Percentiles rank a stretch among this genome's conserved stretches.
phyloP scores from a whole-genome alignment of 2,888 invertebrate genomes.

The Nasonia oneida region DNA sequence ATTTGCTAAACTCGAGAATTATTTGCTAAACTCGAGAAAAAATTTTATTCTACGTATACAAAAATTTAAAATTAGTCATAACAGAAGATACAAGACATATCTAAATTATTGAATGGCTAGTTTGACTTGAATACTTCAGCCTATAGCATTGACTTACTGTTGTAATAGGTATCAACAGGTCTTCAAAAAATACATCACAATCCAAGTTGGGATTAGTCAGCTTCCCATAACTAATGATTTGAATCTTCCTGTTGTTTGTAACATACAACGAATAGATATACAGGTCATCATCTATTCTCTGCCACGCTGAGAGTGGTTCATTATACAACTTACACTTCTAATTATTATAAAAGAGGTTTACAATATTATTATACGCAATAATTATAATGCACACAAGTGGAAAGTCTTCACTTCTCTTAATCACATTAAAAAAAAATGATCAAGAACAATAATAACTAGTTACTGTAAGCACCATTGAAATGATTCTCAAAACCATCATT shows the following conservation, averaged over 20 bases:
- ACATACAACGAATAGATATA: constrained; percentile 86
- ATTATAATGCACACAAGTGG: no score
- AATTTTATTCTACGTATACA: constrained; percentile 9
- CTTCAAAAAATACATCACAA: constrained; percentile 86
- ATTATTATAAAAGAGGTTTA: no score
- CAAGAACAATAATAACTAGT: no score
- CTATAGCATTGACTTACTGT: constrained; percentile 50
- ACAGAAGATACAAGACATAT: constrained; percentile 1
- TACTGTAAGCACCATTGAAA: no score
- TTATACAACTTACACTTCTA: constrained; percentile 71
- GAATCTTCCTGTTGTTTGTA: constrained; percentile 81
- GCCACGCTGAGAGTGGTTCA: constrained; percentile 84
- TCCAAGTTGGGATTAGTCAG: constrained; percentile 82
- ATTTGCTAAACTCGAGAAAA: constrained; percentile 9
- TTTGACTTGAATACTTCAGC: no score
- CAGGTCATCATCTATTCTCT: constrained; percentile 83
- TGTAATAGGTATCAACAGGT: constrained; percentile 81
- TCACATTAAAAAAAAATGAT: no score
- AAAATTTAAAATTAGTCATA: constrained; percentile 29
- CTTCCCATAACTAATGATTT: constrained; percentile 84
- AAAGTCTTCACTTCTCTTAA: no score
- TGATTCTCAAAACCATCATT: no score
- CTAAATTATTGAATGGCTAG: not conserved
- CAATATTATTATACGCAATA: no score
- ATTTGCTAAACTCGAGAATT: no score